Conservation (phyloP, 2,113 vertebrate genomes). For the Psittacara wagleri region DNA sequence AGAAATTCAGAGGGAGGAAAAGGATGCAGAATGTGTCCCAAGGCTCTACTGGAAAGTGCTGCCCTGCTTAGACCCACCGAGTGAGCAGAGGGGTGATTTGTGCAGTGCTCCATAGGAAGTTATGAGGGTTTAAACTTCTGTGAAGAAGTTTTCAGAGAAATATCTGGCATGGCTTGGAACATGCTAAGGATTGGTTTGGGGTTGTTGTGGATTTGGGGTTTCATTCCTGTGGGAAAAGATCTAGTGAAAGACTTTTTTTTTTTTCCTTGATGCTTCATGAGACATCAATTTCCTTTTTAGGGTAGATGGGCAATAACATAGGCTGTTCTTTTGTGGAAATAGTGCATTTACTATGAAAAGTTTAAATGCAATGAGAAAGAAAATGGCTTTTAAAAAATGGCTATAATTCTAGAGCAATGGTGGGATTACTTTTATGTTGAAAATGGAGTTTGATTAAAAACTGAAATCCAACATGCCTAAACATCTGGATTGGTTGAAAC, state of each 20-base stretch:
- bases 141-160: not conserved
- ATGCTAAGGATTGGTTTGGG: not conserved
- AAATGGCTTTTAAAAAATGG: not conserved
- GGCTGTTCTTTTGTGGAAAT: not conserved
- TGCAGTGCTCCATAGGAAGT: not conserved
- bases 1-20: not conserved
- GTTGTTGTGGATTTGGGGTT: not conserved
- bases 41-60: not conserved
- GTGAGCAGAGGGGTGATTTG: not conserved
- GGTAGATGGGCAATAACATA: not conserved
- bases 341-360: not conserved
- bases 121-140: not conserved
- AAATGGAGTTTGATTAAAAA: not conserved
- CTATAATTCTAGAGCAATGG: not conserved
- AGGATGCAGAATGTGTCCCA: too few species aligned
- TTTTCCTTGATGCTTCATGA: not conserved
- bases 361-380: not conserved
- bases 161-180: not conserved
- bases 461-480: not conserved
- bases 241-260: not conserved
- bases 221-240: not conserved
- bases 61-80: not conserved
- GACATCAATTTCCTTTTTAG: not conserved
- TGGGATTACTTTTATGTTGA: not conserved
- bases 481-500: not conserved